These are phyloP conservation scores for Helicoverpa zea DNA, from an alignment of 1,140 invertebrate species.

Conservation along the genomic window DNA sequence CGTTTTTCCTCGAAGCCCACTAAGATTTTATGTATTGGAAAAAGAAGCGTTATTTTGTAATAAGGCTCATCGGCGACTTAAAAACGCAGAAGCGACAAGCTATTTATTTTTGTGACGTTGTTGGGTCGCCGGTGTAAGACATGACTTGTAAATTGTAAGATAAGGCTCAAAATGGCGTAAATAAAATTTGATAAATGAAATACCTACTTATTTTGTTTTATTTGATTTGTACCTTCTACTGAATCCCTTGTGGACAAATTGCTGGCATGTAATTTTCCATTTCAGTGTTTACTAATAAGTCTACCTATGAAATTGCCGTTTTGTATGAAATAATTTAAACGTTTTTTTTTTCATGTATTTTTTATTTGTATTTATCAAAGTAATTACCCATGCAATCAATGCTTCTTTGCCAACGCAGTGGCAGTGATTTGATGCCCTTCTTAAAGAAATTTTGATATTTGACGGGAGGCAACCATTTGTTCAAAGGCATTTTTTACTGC, in stretches of 20 bases:
- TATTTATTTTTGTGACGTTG: slow-evolving; percentile 36
- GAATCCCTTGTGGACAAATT: neutral
- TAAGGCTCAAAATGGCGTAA: slow-evolving; percentile 45
- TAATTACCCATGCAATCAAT: too few species aligned
- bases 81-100: slow-evolving; percentile 10
- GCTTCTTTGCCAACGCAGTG: too few species aligned
- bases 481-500: too few species aligned
- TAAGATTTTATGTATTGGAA: slow-evolving; percentile 15
- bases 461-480: too few species aligned
- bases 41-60: slow-evolving; percentile 24
- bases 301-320: too few species aligned
- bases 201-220: slow-evolving; percentile 1
- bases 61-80: slow-evolving; percentile 10
- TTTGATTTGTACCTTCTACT: too few species aligned
- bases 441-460: too few species aligned
- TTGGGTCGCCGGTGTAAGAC: slow-evolving; percentile 12
- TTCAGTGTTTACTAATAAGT: neutral
- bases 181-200: slow-evolving; percentile 44
- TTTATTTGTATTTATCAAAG: too few species aligned
- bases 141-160: slow-evolving; percentile 42
- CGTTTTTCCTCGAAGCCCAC: neutral
- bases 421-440: too few species aligned
- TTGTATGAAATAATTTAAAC: too few species aligned
- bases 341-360: too few species aligned
- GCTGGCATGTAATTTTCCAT: too few species aligned